Base-by-base conservation (phyloP, 2,888 invertebrate species). In the Pimpla rufipes region DNA sequence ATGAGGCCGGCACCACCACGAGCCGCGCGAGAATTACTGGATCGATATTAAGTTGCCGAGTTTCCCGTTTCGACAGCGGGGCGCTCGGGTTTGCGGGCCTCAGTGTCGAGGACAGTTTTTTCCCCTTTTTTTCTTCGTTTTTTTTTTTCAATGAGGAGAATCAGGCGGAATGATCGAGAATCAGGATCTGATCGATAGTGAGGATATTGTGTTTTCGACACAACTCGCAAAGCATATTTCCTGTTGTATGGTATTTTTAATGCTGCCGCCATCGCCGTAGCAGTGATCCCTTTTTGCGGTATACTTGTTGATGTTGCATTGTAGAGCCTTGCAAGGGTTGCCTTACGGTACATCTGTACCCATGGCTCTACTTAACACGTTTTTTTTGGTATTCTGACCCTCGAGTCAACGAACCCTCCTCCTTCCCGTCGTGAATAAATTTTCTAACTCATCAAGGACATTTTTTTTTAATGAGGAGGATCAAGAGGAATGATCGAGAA, bases 31-130 rank as follows among this genome's bases (percentile, higher is more conserved):
- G 90, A 92, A 92, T 92, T 92, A 92, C 89, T 84, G 87, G 91
- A 91, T 92, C 92, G 92, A 92, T 92, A 92, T 92, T 91, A 92
- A 92, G 90, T 92, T 90, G 91, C 90, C 89, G 91, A 90, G 91
- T 90, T 92, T 91, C 88, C 90, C 92, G 90, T 90, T 91, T 88
- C 87, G 86, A 89, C 90, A 88, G 86, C 89, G 87, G 86, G 89
- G 92, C 92, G 92, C 91, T 90, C 87, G 88, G 87, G 90, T 88
- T 84, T 82, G 85, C 70, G 66, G 37, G 37, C 70, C 37, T 57
- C n/a, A 35, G 7, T n/a, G 29, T 47, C 37, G 4, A 59, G 35
- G 16, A 16, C 29, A 47, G n/a, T n/a, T n/a, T n/a, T n/a, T n/a
- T n/a, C n/a, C n/a, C n/a, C n/a, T n/a, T n/a, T n/a, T n/a, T n/a